These are phyloP conservation scores for Myopa tessellatipennis DNA, from an alignment of 2,888 invertebrate species.

Conservation along the genomic window DNA sequence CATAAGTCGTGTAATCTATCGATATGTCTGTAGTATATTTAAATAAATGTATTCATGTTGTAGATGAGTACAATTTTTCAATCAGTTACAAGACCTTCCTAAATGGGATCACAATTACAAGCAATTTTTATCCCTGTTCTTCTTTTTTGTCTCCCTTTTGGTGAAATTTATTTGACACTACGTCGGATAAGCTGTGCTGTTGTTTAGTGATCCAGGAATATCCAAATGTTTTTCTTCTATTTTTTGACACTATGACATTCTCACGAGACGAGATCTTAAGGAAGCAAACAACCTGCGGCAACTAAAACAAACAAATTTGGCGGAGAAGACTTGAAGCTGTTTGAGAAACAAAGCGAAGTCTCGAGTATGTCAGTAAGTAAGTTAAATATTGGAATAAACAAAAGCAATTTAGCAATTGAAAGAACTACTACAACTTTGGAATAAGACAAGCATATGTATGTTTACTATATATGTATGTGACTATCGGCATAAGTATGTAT, in stretches of 20 bases:
- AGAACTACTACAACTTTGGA: conserved; percentile 36
- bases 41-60: no score
- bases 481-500: not conserved
- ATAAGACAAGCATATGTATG: not conserved
- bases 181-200: no score
- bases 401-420: conserved; percentile 65
- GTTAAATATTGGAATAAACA: conserved; percentile 51
- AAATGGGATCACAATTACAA: not conserved
- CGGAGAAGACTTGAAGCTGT: not conserved
- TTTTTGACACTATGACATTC: conserved; percentile 2
- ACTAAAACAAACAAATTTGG: conserved; percentile 19
- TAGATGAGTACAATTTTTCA: no score
- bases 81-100: not conserved
- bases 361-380: not conserved
- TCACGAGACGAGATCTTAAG: not conserved
- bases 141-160: not conserved
- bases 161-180: not conserved
- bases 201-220: no score
- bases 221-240: not conserved
- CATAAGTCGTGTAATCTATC: no score
- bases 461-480: not conserved
- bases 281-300: conserved; percentile 12
- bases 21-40: no score
- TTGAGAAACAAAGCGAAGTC: not conserved
- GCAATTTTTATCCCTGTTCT: not conserved